Conservation (phyloP, 2,797 vertebrate genomes). For the Falco berigora region DNA sequence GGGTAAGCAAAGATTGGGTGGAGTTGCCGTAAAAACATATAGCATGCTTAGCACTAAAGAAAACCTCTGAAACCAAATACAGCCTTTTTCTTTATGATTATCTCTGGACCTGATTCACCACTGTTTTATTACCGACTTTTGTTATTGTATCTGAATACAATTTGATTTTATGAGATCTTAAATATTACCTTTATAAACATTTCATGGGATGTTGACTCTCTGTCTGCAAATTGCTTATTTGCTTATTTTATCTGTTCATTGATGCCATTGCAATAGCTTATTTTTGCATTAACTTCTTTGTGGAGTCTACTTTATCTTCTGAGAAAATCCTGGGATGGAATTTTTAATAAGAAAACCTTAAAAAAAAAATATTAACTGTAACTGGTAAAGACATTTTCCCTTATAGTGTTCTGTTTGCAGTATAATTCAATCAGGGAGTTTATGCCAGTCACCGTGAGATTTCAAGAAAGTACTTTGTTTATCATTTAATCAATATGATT, state of each 20-base stretch:
- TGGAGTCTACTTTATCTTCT: constrained; percentile 41
- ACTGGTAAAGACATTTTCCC: not conserved
- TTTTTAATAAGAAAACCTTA: constrained; percentile 48
- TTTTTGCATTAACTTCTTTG: constrained; percentile 48
- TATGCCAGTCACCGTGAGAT: not conserved
- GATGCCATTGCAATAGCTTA: constrained; percentile 40
- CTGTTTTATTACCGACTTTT: constrained; percentile 39
- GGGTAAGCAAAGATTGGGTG: not conserved
- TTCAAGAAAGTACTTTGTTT: constrained; percentile 16
- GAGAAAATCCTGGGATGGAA: constrained; percentile 7
- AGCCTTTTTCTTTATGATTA: constrained; percentile 14
- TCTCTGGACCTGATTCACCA: not conserved
- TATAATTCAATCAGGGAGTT: constrained; percentile 28
- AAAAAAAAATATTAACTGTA: not conserved
- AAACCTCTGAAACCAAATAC: not conserved
- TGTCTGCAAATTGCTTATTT: constrained; percentile 60
- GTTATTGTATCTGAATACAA: constrained; percentile 49
- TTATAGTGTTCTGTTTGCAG: not conserved
- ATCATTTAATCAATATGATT: constrained; percentile 37
- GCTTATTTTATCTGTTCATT: constrained; percentile 40
- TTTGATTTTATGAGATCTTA: constrained; percentile 60
- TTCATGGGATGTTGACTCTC: constrained; percentile 55
- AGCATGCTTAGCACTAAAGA: not conserved
- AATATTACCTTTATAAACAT: constrained; percentile 66
- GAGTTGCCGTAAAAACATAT: not conserved